These are phyloP conservation scores for Melanotaenia parkinsoni DNA, from an alignment of 2,797 vertebrate species.

Conservation along the genomic window DNA sequence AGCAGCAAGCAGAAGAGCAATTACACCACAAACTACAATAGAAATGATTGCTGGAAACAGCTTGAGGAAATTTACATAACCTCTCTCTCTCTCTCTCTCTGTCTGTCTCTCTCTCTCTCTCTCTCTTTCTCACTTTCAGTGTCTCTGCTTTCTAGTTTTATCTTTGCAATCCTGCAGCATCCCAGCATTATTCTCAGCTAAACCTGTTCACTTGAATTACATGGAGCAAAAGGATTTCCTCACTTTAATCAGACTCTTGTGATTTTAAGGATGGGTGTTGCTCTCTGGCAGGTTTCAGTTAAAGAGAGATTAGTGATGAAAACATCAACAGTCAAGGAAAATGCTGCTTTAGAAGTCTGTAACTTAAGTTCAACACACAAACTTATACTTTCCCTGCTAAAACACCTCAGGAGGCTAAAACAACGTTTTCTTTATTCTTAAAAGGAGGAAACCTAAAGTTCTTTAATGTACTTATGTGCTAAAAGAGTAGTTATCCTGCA, in stretches of 20 bases:
- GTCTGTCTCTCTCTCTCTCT: background rate
- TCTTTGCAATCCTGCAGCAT: slow-evolving; percentile 11
- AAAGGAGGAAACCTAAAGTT: background rate
- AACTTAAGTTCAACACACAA: slow-evolving; percentile 17
- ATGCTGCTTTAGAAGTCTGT: background rate
- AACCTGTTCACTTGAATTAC: slow-evolving; percentile 39
- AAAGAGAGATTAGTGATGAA: slow-evolving; percentile 28
- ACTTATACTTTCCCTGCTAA: background rate
- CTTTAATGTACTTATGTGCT: background rate
- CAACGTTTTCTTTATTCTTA: background rate
- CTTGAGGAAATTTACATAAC: slow-evolving; percentile 54
- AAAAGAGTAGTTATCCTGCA: background rate
- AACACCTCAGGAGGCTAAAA: background rate
- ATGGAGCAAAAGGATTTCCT: slow-evolving; percentile 22
- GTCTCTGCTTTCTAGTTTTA: no score
- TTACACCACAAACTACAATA: slow-evolving; percentile 61
- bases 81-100: slow-evolving; percentile 3
- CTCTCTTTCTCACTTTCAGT: no score
- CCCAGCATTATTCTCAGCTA: slow-evolving; percentile 29
- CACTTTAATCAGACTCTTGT: background rate
- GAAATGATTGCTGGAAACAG: slow-evolving; percentile 53
- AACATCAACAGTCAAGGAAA: slow-evolving; percentile 5
- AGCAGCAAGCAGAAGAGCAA: slow-evolving; percentile 68
- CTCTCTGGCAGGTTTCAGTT: slow-evolving; percentile 13
- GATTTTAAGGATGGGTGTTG: slow-evolving; percentile 5